phyloP scores from a whole-genome alignment of 1,140 invertebrate species.

The Drosophila lacteicornis region DNA sequence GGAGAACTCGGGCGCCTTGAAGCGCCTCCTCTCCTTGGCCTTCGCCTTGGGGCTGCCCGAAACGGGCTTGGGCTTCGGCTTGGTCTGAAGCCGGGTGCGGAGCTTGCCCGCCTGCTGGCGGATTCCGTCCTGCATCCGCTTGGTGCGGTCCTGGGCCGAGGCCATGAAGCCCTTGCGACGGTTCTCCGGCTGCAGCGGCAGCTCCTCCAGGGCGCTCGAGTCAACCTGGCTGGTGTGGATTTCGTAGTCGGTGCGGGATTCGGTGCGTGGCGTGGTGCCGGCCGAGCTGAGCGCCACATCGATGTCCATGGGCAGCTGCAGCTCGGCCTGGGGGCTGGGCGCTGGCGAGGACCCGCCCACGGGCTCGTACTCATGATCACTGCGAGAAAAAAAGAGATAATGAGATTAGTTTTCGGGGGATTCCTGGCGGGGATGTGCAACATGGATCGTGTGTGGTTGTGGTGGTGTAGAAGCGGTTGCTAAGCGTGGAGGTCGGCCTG shows the following conservation, averaged over 20 bases:
- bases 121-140: conserved; percentile 86
- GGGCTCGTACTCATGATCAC: conserved; percentile 96
- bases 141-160: conserved; percentile 86
- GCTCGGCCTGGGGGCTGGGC: conserved; percentile 41
- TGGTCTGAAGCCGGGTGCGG: conserved; percentile 86
- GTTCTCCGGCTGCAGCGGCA: conserved; percentile 87
- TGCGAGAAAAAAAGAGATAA: conserved; percentile 85
- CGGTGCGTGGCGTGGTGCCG: conserved; percentile 86
- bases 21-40: conserved; percentile 79
- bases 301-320: conserved; percentile 62
- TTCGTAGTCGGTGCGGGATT: conserved; percentile 88
- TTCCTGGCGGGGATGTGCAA: not conserved
- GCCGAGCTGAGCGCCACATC: conserved; percentile 67
- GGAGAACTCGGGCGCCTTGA: conserved; percentile 80
- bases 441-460: conserved; percentile 41
- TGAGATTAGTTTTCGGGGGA: not conserved
- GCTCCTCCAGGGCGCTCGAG: conserved; percentile 87
- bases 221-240: conserved; percentile 89
- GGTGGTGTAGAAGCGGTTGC: conserved; percentile 54
- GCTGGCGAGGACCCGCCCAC: conserved; percentile 85
- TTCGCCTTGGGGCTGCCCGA: conserved; percentile 81
- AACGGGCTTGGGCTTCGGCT: conserved; percentile 79
- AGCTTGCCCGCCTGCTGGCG: conserved; percentile 87
- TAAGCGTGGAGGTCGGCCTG: conserved; percentile 39
- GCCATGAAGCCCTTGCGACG: conserved; percentile 86